Evolutionary conservation across 2,113 vertebrate genomes (phyloP).

Genomic region (Mus spicilegus): DNA sequence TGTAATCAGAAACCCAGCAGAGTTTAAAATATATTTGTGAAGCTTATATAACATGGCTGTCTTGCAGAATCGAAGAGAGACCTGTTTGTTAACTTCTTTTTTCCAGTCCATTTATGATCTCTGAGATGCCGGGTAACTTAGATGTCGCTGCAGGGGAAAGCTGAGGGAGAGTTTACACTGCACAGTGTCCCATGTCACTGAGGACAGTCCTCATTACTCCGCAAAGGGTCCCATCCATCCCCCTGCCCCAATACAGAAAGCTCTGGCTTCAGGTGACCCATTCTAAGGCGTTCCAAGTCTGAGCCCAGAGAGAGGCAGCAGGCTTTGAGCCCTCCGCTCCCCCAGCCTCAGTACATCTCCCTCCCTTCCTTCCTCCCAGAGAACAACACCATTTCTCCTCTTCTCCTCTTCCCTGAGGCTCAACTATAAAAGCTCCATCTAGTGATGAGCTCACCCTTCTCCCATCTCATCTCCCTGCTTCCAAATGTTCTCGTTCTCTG

Average conservation of each 20-base stretch:
- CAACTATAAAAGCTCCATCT: slow-evolving; percentile 1
- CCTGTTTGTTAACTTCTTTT: slow-evolving; percentile 55
- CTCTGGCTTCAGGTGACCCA: background rate
- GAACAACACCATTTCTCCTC: background rate
- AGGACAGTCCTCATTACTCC: background rate
- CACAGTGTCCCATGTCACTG: background rate
- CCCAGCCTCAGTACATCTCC: background rate
- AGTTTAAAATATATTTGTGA: slow-evolving; percentile 76
- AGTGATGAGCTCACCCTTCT: background rate
- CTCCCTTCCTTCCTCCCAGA: background rate
- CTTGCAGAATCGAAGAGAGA: slow-evolving; percentile 63
- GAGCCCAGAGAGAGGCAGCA: background rate
- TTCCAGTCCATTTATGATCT: slow-evolving; percentile 47
- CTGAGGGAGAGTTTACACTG: background rate
- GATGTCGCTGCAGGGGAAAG: slow-evolving; percentile 21
- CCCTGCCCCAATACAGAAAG: background rate
- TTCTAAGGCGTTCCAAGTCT: background rate
- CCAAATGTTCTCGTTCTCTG: slow-evolving; percentile 28
- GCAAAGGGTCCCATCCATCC: background rate
- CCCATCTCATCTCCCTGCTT: background rate
- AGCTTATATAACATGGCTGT: slow-evolving; percentile 70
- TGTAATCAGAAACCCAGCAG: slow-evolving; percentile 73
- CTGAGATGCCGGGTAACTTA: background rate
- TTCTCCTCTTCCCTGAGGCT: background rate
- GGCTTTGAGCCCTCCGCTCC: background rate